A percentile compares a stretch with the other conserved stretches of the same genome.
Evolutionary conservation across 1,140 invertebrate species (phyloP).

Genomic region (Eupeodes corollae): DNA sequence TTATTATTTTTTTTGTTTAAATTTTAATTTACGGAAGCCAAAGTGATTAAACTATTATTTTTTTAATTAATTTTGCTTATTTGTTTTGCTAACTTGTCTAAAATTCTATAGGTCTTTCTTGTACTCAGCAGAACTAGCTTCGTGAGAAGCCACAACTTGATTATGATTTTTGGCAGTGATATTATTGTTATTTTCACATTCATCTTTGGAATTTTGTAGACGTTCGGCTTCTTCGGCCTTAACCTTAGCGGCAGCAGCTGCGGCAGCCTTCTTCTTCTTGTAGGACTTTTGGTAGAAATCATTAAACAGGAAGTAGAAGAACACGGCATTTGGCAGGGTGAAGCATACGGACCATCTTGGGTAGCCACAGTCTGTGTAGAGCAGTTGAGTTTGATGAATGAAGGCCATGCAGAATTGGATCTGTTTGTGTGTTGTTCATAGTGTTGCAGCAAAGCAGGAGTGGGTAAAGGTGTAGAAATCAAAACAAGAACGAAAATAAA

Average conservation of each 20-base stretch:
- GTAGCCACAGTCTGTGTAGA: slow-evolving; percentile 77
- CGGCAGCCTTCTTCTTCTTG: slow-evolving; percentile 28
- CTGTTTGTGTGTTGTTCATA: slow-evolving; percentile 36
- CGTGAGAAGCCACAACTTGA: no score
- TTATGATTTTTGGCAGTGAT: slow-evolving; percentile 28
- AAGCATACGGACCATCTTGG: slow-evolving; percentile 61
- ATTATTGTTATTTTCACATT: slow-evolving; percentile 26
- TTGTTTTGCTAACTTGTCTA: not conserved
- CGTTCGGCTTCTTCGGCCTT: not conserved
- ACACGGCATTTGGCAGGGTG: slow-evolving; percentile 64
- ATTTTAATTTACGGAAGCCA: no score
- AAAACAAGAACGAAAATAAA: not conserved
- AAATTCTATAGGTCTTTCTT: slow-evolving; percentile 3
- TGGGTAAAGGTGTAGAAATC: not conserved
- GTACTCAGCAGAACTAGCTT: not conserved
- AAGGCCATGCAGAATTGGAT: slow-evolving; percentile 66
- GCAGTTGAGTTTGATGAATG: slow-evolving; percentile 65
- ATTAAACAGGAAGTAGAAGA: slow-evolving; percentile 69
- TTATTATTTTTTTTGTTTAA: no score
- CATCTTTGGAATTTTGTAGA: not conserved
- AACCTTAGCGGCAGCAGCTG: slow-evolving; percentile 13
- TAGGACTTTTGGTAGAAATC: slow-evolving; percentile 71
- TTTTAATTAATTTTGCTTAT: no score
- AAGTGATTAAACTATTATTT: no score
- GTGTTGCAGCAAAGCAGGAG: not conserved